Evolutionary conservation across 2,113 vertebrate species (phyloP).

Genomic region (Dasyurus viverrinus): DNA sequence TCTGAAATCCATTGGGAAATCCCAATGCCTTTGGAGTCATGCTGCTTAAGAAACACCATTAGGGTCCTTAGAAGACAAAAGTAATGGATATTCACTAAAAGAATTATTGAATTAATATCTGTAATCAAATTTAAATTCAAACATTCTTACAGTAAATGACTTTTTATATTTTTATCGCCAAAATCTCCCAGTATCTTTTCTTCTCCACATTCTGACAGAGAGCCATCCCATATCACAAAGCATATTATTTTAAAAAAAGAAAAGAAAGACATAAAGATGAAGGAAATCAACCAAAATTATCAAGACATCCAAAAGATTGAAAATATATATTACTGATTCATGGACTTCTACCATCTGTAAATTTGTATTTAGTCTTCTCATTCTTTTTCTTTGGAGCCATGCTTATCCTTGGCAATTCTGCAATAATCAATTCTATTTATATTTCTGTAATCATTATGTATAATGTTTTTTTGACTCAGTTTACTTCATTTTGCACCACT

Average conservation of each 20-base stretch:
- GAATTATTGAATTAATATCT: not conserved
- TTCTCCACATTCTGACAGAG: not conserved
- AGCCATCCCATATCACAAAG: not conserved
- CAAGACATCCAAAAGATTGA: not conserved
- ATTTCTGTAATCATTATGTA: no score
- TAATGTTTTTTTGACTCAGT: no score
- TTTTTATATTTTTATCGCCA: not conserved
- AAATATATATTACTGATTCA: not conserved
- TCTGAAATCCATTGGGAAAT: not conserved
- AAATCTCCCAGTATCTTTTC: not conserved
- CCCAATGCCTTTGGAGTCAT: not conserved
- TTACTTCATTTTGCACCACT: no score
- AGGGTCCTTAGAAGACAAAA: not conserved
- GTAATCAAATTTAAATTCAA: not conserved
- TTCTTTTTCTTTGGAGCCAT: no score
- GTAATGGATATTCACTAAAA: not conserved
- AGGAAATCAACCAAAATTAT: not conserved
- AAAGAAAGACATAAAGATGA: not conserved
- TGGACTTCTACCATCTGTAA: not conserved
- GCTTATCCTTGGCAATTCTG: no score
- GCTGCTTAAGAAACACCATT: not conserved
- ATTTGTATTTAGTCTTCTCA: not conserved
- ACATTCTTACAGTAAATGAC: not conserved
- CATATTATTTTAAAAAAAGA: not conserved
- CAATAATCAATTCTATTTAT: no score